Evolutionary conservation across 1,140 invertebrate genomes (phyloP).

Genomic region (Hormaphis cornu): DNA sequence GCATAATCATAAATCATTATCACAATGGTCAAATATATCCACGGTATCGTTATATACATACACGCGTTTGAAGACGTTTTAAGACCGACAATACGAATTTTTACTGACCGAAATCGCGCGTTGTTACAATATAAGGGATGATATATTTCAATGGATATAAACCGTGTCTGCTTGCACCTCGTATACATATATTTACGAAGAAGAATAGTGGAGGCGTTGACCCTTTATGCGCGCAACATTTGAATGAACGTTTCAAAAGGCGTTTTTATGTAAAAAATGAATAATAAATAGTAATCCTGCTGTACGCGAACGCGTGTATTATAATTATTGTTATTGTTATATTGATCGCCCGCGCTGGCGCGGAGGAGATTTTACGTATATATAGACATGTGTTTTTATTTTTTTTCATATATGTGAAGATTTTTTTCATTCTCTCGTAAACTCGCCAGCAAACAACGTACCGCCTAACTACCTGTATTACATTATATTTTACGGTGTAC

Average conservation of each 20-base stretch:
- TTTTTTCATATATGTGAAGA: not conserved
- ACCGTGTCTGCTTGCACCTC: too few species aligned
- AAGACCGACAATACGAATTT: too few species aligned
- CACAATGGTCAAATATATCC: too few species aligned
- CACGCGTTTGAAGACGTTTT: too few species aligned
- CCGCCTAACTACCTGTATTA: too few species aligned
- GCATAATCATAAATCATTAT: too few species aligned
- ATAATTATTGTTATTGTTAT: not conserved
- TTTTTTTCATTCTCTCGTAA: slow-evolving; percentile 7
- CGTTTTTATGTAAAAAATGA: not conserved
- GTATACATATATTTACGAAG: too few species aligned
- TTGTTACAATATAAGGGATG: not conserved
- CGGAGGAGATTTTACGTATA: not conserved
- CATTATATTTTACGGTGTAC: too few species aligned
- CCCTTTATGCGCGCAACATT: slow-evolving; percentile 5
- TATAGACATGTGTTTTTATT: slow-evolving; percentile 32
- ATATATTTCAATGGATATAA: not conserved
- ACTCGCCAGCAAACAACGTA: not conserved
- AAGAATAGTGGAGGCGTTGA: slow-evolving; percentile 16
- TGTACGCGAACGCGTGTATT: not conserved
- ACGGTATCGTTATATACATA: too few species aligned
- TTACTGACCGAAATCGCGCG: not conserved
- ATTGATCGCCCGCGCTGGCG: slow-evolving; percentile 5
- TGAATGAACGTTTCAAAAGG: slow-evolving; percentile 19
- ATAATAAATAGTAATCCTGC: too few species aligned